Base-by-base conservation (phyloP, 92 coral and sea anemone species). In the Palythoa heliodiscus region DNA sequence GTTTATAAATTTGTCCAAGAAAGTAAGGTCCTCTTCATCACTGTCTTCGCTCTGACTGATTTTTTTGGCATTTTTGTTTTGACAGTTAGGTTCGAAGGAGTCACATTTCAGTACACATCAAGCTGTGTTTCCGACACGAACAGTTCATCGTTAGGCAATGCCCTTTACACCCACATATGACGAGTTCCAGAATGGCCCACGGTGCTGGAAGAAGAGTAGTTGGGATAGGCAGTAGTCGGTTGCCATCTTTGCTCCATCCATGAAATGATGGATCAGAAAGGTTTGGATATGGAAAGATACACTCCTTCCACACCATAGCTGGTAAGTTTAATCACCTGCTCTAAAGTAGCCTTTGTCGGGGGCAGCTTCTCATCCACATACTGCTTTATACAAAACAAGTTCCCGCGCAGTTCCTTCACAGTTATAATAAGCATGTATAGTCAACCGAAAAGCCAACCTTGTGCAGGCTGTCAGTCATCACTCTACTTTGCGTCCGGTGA, bases 191-290 rank as follows among this genome's bases (percentile, higher is more conserved):
- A 16, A 91, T 92, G 79, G 89, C 89, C 75, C 78, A 88, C 20
- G 87, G 91, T 91, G 91, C 93, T 70, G 87, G 92, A 14, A 23
- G 90, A 1, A 88, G 94, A 37, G 86, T 83, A 52, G 88, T 52
- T 86, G 90, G 87, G 38, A 91, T 50, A 73, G 91, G 37, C 83
- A 82, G 92, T 70, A 90, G 79, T 76, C 76, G 53, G 22, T 86
- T 52, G 3, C 55, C 92, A 73, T 86, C 85, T 86, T 73, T 74
- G 38, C 52, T 16, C 92, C 89, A 89, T 50, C 89, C 87, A 71
- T 87, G n/a, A n/a, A n/a, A n/a, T 24, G 93, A 83, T 48, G 91
- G 91, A 9, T 15, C 25, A 48, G 91, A 87, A 73, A 91, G 70
- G 74, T 75, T 40, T 68, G 93, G 93, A 67, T 29, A 84, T 63